phyloP scores from a whole-genome alignment of 2,797 vertebrate species.

The Anguilla obscura region DNA sequence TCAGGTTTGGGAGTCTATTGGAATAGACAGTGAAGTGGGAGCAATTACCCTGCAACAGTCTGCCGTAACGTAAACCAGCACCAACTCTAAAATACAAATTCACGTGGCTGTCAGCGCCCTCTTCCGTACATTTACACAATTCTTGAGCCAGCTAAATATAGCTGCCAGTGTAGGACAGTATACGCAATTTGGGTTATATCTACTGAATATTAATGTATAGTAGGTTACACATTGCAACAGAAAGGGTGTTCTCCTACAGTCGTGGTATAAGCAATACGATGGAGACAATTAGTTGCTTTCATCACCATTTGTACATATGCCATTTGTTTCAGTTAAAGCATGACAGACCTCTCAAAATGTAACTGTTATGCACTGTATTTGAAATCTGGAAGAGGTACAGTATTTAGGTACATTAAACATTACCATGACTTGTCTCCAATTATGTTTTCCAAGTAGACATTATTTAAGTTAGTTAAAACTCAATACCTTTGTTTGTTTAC shows the following conservation, averaged over 20 bases:
- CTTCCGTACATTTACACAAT: slow-evolving; percentile 48
- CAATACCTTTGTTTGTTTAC: neutral
- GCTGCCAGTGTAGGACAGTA: neutral
- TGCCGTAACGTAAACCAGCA: neutral
- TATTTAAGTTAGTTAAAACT: neutral
- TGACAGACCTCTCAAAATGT: neutral
- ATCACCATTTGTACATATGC: neutral
- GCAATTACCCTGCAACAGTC: neutral
- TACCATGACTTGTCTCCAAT: neutral
- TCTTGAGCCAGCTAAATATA: neutral
- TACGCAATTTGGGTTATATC: neutral
- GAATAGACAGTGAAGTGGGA: neutral
- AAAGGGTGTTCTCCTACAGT: neutral
- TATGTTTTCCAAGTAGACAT: neutral
- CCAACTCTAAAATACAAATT: slow-evolving; percentile 27
- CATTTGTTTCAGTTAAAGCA: neutral
- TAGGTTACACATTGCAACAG: neutral
- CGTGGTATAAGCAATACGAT: neutral
- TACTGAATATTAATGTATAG: neutral
- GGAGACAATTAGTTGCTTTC: neutral
- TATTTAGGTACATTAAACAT: neutral
- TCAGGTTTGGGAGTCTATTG: neutral
- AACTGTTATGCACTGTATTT: neutral
- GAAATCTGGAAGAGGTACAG: neutral
- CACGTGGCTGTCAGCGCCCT: slow-evolving; percentile 57